Conservation (phyloP, 2,888 invertebrate genomes). For the Microctonus hyperodae region DNA sequence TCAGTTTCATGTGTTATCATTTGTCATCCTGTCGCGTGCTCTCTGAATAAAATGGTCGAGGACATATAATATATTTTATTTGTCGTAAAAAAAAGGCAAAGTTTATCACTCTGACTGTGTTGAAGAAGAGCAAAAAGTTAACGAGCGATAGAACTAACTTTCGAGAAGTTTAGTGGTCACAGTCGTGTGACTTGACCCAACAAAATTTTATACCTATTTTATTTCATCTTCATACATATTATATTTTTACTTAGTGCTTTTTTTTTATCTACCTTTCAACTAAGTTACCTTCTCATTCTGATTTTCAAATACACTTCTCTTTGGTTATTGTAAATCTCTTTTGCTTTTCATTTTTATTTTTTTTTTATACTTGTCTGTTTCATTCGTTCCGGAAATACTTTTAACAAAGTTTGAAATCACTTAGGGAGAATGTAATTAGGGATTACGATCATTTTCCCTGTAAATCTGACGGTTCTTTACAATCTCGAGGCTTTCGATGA, state of each 20-base stretch:
- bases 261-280: neutral
- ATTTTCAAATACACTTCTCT: slow-evolving; percentile 7
- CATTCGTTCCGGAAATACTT: neutral
- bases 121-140: neutral
- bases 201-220: neutral
- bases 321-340: slow-evolving; percentile 23
- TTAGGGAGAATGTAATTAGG: slow-evolving; percentile 28
- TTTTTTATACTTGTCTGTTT: neutral
- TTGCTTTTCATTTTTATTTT: neutral
- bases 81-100: neutral
- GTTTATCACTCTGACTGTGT: neutral
- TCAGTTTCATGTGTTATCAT: neutral
- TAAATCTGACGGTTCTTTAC: neutral
- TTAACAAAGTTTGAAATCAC: slow-evolving; percentile 26
- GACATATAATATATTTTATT: neutral
- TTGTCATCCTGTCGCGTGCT: neutral
- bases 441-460: slow-evolving; percentile 30
- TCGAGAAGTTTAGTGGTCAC: neutral
- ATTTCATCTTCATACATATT: neutral
- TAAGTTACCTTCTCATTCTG: neutral
- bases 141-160: neutral
- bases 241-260: neutral
- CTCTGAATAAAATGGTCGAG: neutral
- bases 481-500: neutral
- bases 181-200: neutral